Conservation (phyloP, 2,113 vertebrate species). For the Hippocampus zosterae region DNA sequence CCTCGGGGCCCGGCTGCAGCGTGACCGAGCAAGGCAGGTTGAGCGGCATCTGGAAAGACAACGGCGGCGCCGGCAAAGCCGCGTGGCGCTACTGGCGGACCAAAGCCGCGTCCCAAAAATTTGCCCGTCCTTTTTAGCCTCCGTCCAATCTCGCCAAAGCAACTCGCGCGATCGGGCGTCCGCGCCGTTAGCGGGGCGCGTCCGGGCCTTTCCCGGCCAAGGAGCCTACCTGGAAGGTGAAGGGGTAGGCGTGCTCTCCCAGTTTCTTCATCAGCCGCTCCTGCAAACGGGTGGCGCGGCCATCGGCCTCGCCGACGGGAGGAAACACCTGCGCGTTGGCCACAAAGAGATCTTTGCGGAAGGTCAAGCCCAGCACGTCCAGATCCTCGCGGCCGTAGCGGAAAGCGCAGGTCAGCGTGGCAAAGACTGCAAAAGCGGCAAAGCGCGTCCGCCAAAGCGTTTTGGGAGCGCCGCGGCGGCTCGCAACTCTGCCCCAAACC, state of each 20-base stretch:
- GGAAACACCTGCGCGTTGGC: conserved; percentile 88
- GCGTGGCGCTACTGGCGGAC: no score
- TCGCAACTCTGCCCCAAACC: conserved; percentile 60
- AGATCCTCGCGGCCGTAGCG: conserved; percentile 94
- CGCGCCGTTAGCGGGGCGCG: no score
- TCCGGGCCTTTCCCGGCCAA: no score
- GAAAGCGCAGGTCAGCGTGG: conserved; percentile 93
- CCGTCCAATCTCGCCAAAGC: no score
- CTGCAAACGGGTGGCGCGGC: conserved; percentile 84
- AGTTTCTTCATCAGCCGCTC: conserved; percentile 93
- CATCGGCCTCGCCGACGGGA: conserved; percentile 79
- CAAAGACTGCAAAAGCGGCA: conserved; percentile 76
- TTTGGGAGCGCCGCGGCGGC: fast-evolving
- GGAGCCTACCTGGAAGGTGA: conserved; percentile 62
- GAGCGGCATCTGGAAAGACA: conserved; percentile 81
- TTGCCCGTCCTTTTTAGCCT: no score
- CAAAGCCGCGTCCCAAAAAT: no score
- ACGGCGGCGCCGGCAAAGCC: background rate
- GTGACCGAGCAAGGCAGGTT: conserved; percentile 94
- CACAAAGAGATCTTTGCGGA: conserved; percentile 91
- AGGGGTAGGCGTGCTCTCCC: conserved; percentile 90
- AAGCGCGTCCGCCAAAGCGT: background rate
- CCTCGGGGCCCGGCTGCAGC: conserved; percentile 90
- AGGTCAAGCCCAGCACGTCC: conserved; percentile 92
- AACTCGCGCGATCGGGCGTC: background rate